These are phyloP conservation scores for Lamellibrachia satsuma DNA, from an alignment of 2,888 invertebrate genomes.

Conservation along the genomic window DNA sequence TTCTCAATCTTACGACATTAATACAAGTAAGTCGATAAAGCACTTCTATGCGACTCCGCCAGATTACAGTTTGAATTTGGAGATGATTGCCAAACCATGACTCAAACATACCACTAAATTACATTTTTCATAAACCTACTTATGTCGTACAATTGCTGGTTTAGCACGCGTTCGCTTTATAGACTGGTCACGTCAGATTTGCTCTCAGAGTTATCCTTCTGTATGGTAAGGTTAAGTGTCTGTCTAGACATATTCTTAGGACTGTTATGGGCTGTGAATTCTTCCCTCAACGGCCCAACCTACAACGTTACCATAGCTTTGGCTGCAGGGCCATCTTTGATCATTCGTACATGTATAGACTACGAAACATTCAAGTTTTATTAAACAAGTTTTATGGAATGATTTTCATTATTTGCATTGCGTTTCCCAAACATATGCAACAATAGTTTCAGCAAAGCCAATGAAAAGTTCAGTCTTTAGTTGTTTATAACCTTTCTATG, in stretches of 20 bases:
- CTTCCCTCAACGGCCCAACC: no score
- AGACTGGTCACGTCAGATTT: not conserved
- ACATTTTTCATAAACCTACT: not conserved
- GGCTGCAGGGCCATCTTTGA: no score
- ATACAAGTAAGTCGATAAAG: not conserved
- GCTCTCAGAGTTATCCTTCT: not conserved
- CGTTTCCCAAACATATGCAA: not conserved
- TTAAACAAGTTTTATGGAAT: no score
- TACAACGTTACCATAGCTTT: no score
- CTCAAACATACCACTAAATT: not conserved
- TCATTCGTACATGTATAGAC: no score
- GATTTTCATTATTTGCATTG: not conserved
- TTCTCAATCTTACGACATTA: not conserved
- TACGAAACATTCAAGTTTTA: no score
- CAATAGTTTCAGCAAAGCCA: not conserved
- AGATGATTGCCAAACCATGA: not conserved
- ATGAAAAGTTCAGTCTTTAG: not conserved
- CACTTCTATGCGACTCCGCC: not conserved
- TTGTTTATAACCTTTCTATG: not conserved
- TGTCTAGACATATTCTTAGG: not conserved
- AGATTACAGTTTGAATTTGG: not conserved
- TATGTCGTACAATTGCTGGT: not conserved
- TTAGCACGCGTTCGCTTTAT: not conserved
- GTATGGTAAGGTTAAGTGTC: not conserved
- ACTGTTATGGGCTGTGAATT: not conserved